These are phyloP conservation scores for Melanotaenia pygmaea DNA, from an alignment of 2,797 vertebrate genomes.

Conservation along the genomic window DNA sequence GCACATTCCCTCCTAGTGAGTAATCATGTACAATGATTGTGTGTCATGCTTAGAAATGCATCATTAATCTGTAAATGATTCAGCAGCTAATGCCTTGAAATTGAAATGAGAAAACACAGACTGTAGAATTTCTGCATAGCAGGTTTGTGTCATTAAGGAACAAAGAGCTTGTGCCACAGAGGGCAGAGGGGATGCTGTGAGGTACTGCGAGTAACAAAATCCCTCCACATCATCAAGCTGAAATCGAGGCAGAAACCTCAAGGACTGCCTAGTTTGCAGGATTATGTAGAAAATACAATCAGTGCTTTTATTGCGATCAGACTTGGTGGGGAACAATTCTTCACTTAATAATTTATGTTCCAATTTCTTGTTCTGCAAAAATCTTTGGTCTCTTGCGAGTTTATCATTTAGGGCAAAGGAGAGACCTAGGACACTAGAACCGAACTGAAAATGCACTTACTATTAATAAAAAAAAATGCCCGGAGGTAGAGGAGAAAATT, in stretches of 20 bases:
- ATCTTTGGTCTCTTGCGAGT: slow-evolving; percentile 37
- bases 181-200: slow-evolving; percentile 24
- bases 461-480: slow-evolving; percentile 58
- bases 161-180: slow-evolving; percentile 45
- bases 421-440: slow-evolving; percentile 6
- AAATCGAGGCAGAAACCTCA: slow-evolving; percentile 32
- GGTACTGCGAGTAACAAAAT: slow-evolving; percentile 43
- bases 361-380: slow-evolving; percentile 64
- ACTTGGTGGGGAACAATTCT: slow-evolving; percentile 16
- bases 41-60: slow-evolving; percentile 54
- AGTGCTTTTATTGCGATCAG: slow-evolving; percentile 17
- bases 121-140: slow-evolving; percentile 38
- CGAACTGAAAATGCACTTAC: slow-evolving; percentile 42
- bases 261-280: slow-evolving; percentile 39
- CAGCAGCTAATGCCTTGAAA: slow-evolving; percentile 53
- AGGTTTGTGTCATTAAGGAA: slow-evolving; percentile 56
- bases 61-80: slow-evolving; percentile 63
- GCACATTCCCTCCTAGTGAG: slow-evolving; percentile 51
- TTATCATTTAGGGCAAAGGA: slow-evolving; percentile 53
- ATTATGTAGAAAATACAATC: slow-evolving; percentile 47
- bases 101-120: slow-evolving; percentile 50
- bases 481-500: slow-evolving; percentile 41
- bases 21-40: slow-evolving; percentile 53
- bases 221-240: slow-evolving; percentile 19
- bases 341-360: slow-evolving; percentile 68